A percentile compares a stretch with the other conserved stretches of the same genome.
phyloP scores from a whole-genome alignment of 64 coral and sea anemone genomes.

The Stichodactyla helianthus region DNA sequence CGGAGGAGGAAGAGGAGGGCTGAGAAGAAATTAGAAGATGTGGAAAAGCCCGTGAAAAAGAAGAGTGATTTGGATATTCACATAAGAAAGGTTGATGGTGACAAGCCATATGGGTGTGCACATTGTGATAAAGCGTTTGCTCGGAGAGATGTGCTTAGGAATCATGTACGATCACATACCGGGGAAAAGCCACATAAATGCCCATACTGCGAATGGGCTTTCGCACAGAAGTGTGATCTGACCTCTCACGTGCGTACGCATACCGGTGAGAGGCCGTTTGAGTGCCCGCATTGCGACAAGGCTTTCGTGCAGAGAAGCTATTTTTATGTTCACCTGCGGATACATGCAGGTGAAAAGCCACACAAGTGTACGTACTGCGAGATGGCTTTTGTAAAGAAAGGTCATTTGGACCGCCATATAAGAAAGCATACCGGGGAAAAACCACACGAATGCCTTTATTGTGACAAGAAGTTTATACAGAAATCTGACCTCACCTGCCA shows the following conservation, averaged over 20 bases:
- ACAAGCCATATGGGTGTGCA: not conserved
- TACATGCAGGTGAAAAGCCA: not conserved
- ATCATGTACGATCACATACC: not conserved
- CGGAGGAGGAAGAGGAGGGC: too few relatives aligned
- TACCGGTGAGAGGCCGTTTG: not conserved
- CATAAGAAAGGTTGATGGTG: not conserved
- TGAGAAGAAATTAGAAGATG: too few relatives aligned
- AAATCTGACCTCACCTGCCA: too few relatives aligned
- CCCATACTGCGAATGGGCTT: not conserved
- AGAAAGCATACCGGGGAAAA: too few relatives aligned
- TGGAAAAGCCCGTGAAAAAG: too few relatives aligned
- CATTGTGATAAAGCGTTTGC: not conserved
- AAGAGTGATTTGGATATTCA: not conserved
- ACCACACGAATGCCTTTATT: too few relatives aligned
- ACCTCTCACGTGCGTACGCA: not conserved
- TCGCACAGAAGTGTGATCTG: not conserved
- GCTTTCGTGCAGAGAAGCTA: not conserved
- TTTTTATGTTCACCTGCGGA: not conserved
- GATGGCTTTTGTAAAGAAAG: too few relatives aligned
- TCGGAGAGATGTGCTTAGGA: not conserved
- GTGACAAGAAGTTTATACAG: too few relatives aligned
- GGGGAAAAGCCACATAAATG: not conserved
- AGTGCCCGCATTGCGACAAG: not conserved
- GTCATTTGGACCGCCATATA: too few relatives aligned
- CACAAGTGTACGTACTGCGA: too few relatives aligned